A percentile compares a stretch with the other conserved stretches of the same genome.
These are phyloP conservation scores for Nyctibius grandis DNA, from an alignment of 2,797 vertebrate genomes.

Conservation along the genomic window DNA sequence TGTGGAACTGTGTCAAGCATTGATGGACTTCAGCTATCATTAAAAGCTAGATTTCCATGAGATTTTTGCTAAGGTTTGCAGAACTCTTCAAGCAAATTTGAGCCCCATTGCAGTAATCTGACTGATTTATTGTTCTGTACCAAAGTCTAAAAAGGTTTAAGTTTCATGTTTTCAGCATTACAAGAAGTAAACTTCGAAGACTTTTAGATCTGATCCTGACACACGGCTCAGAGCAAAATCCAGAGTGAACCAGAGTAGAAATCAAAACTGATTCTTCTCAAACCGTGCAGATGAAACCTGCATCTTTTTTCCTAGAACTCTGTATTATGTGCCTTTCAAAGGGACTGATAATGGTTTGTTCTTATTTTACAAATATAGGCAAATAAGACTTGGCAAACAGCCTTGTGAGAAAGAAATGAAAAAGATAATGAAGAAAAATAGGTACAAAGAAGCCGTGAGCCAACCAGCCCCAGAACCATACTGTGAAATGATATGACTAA, in stretches of 20 bases:
- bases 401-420: not conserved
- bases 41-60: conserved; percentile 3
- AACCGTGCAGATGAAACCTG: not conserved
- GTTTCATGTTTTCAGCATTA: conserved; percentile 5
- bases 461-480: not conserved
- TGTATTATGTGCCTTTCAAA: not conserved
- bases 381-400: conserved; percentile 2
- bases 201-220: not conserved
- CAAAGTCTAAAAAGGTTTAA: not conserved
- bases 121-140: not conserved
- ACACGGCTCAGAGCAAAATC: not conserved
- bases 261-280: not conserved
- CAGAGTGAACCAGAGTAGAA: not conserved
- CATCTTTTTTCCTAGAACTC: not conserved
- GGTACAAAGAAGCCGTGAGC: not conserved
- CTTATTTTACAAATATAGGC: not conserved
- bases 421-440: not conserved
- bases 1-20: not conserved
- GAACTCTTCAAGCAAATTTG: not conserved
- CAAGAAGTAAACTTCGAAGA: not conserved
- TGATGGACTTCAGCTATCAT: not conserved
- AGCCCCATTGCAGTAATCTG: not conserved
- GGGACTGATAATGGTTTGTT: not conserved
- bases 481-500: conserved; percentile 45
- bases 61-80: conserved; percentile 6